Evolutionary conservation across 2,888 invertebrate genomes (phyloP).

Genomic region (Microplitis deprimator): DNA sequence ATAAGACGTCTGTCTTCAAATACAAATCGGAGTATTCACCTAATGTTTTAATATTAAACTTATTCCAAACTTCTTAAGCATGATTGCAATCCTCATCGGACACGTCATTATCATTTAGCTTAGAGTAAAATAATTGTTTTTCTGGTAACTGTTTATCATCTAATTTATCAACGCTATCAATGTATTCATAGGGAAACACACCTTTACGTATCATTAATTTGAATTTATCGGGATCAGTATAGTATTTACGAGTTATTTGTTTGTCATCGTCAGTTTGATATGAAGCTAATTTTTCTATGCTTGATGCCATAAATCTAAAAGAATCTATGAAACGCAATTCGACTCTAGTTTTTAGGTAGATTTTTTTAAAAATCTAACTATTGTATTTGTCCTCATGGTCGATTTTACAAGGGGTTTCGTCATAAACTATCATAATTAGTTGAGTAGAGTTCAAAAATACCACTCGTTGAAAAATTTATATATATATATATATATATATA

Average conservation of each 20-base stretch:
- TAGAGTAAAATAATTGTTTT: slow-evolving; percentile 50
- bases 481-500: too few relatives aligned
- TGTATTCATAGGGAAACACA: slow-evolving; percentile 62
- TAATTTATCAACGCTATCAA: slow-evolving; percentile 48
- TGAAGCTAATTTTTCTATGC: background rate
- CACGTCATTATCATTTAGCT: slow-evolving; percentile 49
- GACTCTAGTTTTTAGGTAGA: background rate
- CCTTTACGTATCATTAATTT: slow-evolving; percentile 54
- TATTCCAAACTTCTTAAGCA: slow-evolving; percentile 23
- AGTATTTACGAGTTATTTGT: background rate
- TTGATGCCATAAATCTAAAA: background rate
- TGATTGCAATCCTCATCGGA: slow-evolving; percentile 27
- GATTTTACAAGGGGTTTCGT: too few relatives aligned
- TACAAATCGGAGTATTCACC: too few relatives aligned
- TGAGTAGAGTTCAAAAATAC: too few relatives aligned
- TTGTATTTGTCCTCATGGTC: too few relatives aligned
- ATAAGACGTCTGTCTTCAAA: background rate
- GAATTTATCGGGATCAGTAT: slow-evolving; percentile 34
- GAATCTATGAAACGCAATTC: background rate
- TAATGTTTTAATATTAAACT: background rate
- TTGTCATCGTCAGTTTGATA: background rate
- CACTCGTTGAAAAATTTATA: too few relatives aligned
- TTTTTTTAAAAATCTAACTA: too few relatives aligned
- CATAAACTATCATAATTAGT: too few relatives aligned
- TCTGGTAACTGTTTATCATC: slow-evolving; percentile 46